These are phyloP conservation scores for Carduelis carduelis DNA, from an alignment of 2,797 vertebrate genomes.

Conservation along the genomic window DNA sequence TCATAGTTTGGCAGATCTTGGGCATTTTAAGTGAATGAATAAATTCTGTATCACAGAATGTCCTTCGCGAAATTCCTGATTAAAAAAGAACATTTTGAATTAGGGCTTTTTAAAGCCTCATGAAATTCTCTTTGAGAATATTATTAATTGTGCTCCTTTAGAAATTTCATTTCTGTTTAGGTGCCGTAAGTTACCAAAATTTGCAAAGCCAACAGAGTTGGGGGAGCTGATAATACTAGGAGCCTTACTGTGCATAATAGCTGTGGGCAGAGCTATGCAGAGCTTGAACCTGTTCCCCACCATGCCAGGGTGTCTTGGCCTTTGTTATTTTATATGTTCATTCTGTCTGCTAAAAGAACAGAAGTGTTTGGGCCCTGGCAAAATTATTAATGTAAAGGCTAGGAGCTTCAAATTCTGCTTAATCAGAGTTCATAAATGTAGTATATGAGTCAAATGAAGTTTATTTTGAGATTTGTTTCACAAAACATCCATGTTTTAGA, in stretches of 20 bases:
- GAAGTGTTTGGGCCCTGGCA: background rate
- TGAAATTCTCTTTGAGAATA: background rate
- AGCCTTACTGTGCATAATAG: background rate
- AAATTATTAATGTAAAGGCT: background rate
- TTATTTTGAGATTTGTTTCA: background rate
- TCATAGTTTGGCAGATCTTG: background rate
- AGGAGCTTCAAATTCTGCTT: background rate
- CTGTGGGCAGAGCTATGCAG: background rate
- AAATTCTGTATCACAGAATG: background rate
- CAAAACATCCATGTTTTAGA: background rate
- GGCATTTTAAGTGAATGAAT: constrained; percentile 4
- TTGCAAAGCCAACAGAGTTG: background rate
- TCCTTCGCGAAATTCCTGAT: background rate
- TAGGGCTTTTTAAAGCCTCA: background rate
- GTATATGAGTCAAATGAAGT: background rate
- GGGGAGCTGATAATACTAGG: background rate
- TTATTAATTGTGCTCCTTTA: background rate
- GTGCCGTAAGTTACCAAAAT: background rate
- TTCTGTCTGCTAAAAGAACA: background rate
- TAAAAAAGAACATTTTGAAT: background rate
- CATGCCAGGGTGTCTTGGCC: background rate
- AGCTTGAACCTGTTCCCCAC: background rate
- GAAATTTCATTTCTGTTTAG: background rate
- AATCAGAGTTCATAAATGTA: background rate
- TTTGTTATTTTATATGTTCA: background rate